Base-by-base conservation (phyloP, 2,113 vertebrate genomes). In the Python bivittatus region DNA sequence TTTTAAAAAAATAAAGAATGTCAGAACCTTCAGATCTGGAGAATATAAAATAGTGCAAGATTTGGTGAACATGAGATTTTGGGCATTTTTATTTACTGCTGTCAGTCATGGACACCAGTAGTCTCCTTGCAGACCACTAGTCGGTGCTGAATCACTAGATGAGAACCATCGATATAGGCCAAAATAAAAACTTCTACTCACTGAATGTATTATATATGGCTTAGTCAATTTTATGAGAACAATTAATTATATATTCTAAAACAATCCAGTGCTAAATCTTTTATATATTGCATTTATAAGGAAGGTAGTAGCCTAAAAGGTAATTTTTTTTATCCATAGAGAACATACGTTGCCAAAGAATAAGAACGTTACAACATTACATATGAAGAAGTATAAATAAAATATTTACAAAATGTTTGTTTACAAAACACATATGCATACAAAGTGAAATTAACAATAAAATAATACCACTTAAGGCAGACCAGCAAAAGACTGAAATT, bases 381-480 rank as follows among this genome's bases (percentile, higher is more conserved):
- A 97, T 94, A 86, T 95, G 97, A 96, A 93, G 95, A 97, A 96
- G 95, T 97, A 97, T 93, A 98, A 97, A 97, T 97, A 96, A 97
- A 96, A 96, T 98, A 98, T 97, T 97, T 98, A 98, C 98, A 98
- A 96, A 96, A 94, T 95, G 86, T 97, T 96, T 96, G 94, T 97
- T 97, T 97, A 98, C 96, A 98, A 97, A 98, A 97, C n/a, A 90
- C 97, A 94, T 97, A 94, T 97, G 96, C 96, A 91, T 97, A 98
- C 97, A 97, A 98, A 98, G 97, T 95, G 93, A 97, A 97, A 96
- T 93, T 88, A 0, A 94, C 96, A 96, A 92, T 96, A 96, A 97
- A 97, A 94, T 96, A 95, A 96, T 97, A 92, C 97, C 97, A 97
- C 96, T 98, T 98, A 98, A 98, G 98, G 98, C 97, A 98, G 97